phyloP scores from a whole-genome alignment of 2,113 vertebrate species.

The Eurypyga helias region DNA sequence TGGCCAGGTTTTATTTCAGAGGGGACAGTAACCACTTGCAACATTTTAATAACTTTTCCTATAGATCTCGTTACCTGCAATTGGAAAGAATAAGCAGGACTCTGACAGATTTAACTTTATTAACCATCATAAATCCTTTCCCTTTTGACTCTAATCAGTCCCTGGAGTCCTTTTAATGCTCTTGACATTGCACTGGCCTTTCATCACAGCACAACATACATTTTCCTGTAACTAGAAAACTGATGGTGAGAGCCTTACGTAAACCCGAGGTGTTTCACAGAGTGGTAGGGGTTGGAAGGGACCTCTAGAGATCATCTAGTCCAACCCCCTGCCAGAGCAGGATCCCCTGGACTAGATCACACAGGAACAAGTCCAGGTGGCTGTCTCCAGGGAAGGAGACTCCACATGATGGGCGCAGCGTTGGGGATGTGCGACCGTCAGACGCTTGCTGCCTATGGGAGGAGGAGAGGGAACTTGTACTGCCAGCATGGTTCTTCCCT shows the following conservation, averaged over 20 bases:
- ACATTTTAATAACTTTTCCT: neutral
- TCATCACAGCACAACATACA: constrained; percentile 46
- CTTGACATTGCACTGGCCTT: constrained; percentile 46
- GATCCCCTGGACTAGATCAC: too few species aligned
- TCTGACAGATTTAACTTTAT: constrained; percentile 47
- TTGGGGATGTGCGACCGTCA: neutral
- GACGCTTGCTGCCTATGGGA: fast-evolving
- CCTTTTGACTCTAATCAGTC: constrained; percentile 52
- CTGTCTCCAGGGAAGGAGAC: too few species aligned
- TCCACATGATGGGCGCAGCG: fast-evolving
- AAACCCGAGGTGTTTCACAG: neutral
- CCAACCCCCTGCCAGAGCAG: too few species aligned
- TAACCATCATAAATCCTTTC: constrained; percentile 60
- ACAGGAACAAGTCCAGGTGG: too few species aligned
- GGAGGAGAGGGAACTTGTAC: neutral
- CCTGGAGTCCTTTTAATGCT: constrained; percentile 46
- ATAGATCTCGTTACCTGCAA: constrained; percentile 1
- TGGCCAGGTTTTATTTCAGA: neutral
- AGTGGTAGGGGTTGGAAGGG: too few species aligned
- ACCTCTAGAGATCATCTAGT: too few species aligned
- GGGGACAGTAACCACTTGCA: neutral
- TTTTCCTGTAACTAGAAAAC: constrained; percentile 44
- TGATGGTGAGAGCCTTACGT: neutral
- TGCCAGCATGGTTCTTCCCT: neutral
- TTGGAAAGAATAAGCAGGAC: constrained; percentile 21